Percentiles rank a stretch among this genome's conserved stretches.
Evolutionary conservation across 2,888 invertebrate genomes (phyloP).

Genomic region (Glyphotaelius pellucidus): DNA sequence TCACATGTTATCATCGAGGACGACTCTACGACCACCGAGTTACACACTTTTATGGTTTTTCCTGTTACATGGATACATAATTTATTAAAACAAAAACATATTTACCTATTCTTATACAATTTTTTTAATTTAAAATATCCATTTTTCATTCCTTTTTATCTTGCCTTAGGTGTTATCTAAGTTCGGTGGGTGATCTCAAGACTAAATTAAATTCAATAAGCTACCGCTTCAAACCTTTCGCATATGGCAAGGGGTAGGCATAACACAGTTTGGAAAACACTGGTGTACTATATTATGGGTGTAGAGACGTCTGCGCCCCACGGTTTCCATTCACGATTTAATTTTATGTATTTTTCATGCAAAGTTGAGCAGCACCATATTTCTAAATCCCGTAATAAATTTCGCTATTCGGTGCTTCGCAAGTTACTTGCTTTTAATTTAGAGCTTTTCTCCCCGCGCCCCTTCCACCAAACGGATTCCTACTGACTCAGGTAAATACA

Average conservation of each 20-base stretch:
- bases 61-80: too few relatives aligned
- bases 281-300: not conserved
- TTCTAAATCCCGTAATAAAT: constrained; percentile 66
- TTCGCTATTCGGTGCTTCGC: constrained; percentile 64
- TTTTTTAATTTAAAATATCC: too few relatives aligned
- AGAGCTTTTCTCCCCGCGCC: constrained; percentile 58
- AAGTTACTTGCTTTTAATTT: constrained; percentile 65
- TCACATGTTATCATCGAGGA: too few relatives aligned
- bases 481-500: constrained; percentile 8
- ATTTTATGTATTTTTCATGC: constrained; percentile 67
- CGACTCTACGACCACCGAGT: too few relatives aligned
- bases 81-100: too few relatives aligned
- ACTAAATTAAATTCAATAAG: too few relatives aligned
- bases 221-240: too few relatives aligned
- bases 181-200: too few relatives aligned
- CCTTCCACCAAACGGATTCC: constrained; percentile 11
- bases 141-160: too few relatives aligned
- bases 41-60: too few relatives aligned
- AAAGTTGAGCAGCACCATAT: constrained; percentile 66
- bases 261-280: not conserved
- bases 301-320: constrained; percentile 55
- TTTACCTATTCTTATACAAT: too few relatives aligned
- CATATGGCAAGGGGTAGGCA: not conserved
- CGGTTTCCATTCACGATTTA: constrained; percentile 64
- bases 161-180: too few relatives aligned